Evolutionary conservation across 2,113 vertebrate genomes (phyloP), one percentile per base, ranked within the genome.

Genomic region (Nibea coibor): DNA sequence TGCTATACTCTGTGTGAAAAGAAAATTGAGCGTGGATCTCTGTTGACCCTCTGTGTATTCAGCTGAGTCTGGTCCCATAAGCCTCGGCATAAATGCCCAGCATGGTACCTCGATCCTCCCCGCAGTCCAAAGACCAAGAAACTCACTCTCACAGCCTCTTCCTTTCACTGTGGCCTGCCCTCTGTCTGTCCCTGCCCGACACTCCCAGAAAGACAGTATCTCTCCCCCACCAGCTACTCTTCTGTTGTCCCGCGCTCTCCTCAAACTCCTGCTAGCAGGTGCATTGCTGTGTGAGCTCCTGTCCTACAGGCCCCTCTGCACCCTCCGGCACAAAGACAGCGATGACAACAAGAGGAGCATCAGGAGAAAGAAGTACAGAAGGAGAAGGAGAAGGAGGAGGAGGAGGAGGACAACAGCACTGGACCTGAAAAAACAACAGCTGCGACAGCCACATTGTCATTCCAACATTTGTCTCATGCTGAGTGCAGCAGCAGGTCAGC

Each of bases 351-450:
- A 80, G 82, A 73, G n/a, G 35, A 82, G 88, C 65, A 78, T 77
- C 81, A 64, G 74, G 31, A 78, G 63, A 82, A 72, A 88, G 73
- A 66, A 76, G 82, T 83, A 83, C 81, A 75, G 80, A 57, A 91
- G 78, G 72, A 75, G 64, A 9, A 69, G 24, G 24, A 26, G 76
- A 71, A 81, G 73, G 68, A 82, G 74, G 24, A 26, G 76, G 73
- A 81, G 73, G 68, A 82, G 74, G 87, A 89, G 75, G 73, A 91
- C 75, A 84, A 88, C 82, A 88, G 80, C 74, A 16, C 68, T 76
- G 85, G 93, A 91, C 85, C 91, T 94, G 94, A 93, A 93, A 93
- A 83, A 95, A 95, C 92, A 95, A 94, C 94, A 95, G 94, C 94
- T 95, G 94, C 62, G 56, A 87, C 88, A 80, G 89, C 66, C 82